Base-by-base conservation (phyloP, 2,888 invertebrate species). In the Deilephila porcellus region DNA sequence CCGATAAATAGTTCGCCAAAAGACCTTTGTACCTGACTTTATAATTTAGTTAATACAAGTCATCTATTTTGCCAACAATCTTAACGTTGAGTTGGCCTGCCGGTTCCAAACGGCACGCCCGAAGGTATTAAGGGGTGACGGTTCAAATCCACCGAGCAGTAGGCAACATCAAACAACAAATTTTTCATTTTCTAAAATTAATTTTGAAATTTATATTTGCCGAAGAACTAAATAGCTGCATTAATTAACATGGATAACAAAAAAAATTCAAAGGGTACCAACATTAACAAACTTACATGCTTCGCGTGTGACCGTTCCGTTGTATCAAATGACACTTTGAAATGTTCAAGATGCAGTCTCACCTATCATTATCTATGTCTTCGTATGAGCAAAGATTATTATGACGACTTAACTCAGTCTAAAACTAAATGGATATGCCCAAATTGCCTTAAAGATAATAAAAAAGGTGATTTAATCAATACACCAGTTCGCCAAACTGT, bases 401-500 rank as follows among this genome's bases (percentile, higher is more conserved):
- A 8, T 20, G 20, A 25, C 60, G 60, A 25, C 20, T 60, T 60
- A 60, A 3, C 60, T 6, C 25, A 25, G 25, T 60, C 60, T 0
- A 60, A 60, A 60, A 4, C 2, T 5, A 60, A 60, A 60, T 60
- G 60, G 60, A 7, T 60, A 25, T 60, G 60, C 20, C 60, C 60
- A 5, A 60, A 60, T 6, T 60, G 60, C 11, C 11, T 20, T 6
- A 60, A 60, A 60, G 60, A 60, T 25, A 25, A 5, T 60, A 60
- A 25, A 25, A 60, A 60, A 25, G 60, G 60, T 25, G 20, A 60
- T 60, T 8, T 60, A 6, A 60, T 3, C 11, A 60, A 60, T 14
- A 60, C 60, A 60, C 60, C 60, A 14, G 60, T 60, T 2, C 60
- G 60, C 14, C 60, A 60, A 60, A 60, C 60, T 60, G 60, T 29